Evolutionary conservation across 2,888 invertebrate species (phyloP).

Genomic region (Uloborus plumipes): DNA sequence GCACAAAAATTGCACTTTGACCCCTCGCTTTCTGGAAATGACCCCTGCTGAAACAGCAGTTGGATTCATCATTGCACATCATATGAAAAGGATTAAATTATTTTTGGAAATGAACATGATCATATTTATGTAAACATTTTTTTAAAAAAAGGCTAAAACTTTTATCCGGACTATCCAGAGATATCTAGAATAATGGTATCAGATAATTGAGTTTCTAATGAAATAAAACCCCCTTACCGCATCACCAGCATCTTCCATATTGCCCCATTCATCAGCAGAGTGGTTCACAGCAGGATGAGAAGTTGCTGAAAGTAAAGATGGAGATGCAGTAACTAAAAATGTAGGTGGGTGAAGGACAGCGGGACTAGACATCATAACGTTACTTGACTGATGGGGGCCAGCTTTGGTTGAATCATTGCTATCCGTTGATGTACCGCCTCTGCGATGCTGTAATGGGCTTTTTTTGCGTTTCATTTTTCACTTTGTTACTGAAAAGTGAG

Average conservation of each 20-base stretch:
- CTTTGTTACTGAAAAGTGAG: background rate
- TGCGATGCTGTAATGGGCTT: conserved; percentile 54
- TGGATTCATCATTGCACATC: too few species aligned
- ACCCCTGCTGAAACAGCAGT: too few species aligned
- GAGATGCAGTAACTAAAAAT: conserved; percentile 35
- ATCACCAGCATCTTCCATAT: conserved; percentile 45
- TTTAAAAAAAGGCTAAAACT: too few species aligned
- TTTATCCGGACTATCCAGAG: too few species aligned
- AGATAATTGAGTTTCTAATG: too few species aligned
- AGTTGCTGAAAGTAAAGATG: conserved; percentile 29
- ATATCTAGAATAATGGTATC: too few species aligned
- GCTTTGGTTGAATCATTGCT: conserved; percentile 54
- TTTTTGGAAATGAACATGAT: too few species aligned
- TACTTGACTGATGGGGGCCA: conserved; percentile 21
- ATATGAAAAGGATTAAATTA: too few species aligned
- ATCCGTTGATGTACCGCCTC: conserved; percentile 51
- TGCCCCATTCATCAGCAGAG: conserved; percentile 43
- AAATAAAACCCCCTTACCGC: conserved; percentile 37
- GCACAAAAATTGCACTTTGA: too few species aligned
- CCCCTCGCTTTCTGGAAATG: too few species aligned
- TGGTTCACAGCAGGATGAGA: conserved; percentile 43
- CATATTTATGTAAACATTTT: too few species aligned
- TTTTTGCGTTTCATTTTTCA: conserved; percentile 60
- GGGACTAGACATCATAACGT: conserved; percentile 49
- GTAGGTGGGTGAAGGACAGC: conserved; percentile 46